Percentiles rank a stretch among this genome's conserved stretches.
phyloP scores from a whole-genome alignment of 2,113 vertebrate species.

The Eurypyga helias region DNA sequence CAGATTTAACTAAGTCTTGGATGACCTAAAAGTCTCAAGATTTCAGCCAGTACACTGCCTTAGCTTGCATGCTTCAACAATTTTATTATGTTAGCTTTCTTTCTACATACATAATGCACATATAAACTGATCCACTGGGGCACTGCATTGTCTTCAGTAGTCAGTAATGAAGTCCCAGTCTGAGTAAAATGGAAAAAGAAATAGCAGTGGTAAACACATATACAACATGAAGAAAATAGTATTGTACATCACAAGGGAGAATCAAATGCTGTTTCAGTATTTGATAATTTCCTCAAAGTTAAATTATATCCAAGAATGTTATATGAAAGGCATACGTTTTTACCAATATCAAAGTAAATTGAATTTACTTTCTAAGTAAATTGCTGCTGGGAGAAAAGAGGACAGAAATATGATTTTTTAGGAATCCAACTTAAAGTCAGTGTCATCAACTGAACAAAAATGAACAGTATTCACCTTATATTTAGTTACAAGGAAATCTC shows the following conservation, averaged over 20 bases:
- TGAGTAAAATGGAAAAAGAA: neutral
- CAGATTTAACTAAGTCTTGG: slow-evolving; percentile 24
- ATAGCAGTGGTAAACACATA: neutral
- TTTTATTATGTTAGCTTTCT: slow-evolving; percentile 53
- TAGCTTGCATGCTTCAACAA: slow-evolving; percentile 34
- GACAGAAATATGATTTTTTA: neutral
- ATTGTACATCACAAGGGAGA: neutral
- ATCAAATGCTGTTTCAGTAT: neutral
- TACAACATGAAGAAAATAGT: neutral
- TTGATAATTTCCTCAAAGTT: neutral
- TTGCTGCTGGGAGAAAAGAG: neutral
- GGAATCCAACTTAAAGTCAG: neutral
- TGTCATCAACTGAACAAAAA: neutral
- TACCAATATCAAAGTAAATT: neutral
- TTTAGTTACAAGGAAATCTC: neutral
- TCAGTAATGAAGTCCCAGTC: slow-evolving; percentile 23
- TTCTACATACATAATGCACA: slow-evolving; percentile 26
- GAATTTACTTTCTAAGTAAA: neutral
- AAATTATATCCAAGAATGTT: neutral
- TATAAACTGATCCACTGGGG: slow-evolving; percentile 36
- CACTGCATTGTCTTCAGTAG: neutral
- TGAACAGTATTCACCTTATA: neutral
- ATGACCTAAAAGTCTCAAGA: slow-evolving; percentile 26
- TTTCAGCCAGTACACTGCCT: neutral
- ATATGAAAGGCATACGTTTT: neutral